These are phyloP conservation scores for Campoletis raptor DNA, from an alignment of 2,888 invertebrate species.

Conservation along the genomic window DNA sequence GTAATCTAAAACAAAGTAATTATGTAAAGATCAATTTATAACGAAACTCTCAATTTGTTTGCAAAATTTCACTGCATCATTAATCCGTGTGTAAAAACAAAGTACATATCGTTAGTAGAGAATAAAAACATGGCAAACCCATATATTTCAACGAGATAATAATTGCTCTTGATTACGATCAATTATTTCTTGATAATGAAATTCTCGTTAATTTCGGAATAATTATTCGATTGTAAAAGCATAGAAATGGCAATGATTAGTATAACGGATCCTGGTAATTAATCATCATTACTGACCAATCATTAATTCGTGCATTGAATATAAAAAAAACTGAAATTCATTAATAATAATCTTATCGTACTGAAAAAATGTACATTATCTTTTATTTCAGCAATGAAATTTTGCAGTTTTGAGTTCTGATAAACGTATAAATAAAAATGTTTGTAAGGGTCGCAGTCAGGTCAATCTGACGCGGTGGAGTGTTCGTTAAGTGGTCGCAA, in stretches of 20 bases:
- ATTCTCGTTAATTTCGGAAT: slow-evolving; percentile 2
- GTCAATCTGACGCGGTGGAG: background rate
- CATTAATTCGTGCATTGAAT: background rate
- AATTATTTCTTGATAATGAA: background rate
- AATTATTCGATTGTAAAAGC: background rate
- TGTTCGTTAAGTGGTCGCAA: slow-evolving; percentile 22
- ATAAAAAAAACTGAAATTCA: background rate
- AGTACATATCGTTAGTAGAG: background rate
- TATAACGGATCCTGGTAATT: background rate
- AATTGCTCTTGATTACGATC: background rate
- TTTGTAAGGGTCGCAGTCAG: background rate
- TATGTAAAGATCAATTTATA: background rate
- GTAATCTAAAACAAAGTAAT: background rate
- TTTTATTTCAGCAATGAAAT: background rate
- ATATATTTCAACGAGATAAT: background rate
- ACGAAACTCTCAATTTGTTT: background rate
- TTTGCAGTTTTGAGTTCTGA: background rate
- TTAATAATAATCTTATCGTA: background rate
- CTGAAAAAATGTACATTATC: background rate
- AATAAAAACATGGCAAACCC: background rate
- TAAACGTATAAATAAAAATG: background rate
- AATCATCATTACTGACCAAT: background rate
- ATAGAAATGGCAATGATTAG: background rate
- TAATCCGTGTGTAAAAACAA: background rate
- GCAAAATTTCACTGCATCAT: background rate